phyloP scores from a whole-genome alignment of 2,797 vertebrate genomes.

The Siniperca obscura region DNA sequence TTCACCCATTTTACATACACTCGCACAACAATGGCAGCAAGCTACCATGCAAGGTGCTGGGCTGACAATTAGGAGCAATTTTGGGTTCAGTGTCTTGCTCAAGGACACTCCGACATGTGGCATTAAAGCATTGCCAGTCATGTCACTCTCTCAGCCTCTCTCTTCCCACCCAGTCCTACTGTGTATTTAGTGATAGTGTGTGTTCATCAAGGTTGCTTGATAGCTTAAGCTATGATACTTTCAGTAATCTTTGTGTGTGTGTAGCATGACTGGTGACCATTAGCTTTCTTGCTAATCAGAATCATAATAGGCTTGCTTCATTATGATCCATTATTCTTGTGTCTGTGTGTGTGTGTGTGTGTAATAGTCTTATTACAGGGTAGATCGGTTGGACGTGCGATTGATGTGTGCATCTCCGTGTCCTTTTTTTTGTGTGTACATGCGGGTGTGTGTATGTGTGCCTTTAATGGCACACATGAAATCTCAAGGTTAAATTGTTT shows the following conservation, averaged over 20 bases:
- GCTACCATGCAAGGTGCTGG: neutral
- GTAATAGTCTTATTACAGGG: constrained; percentile 64
- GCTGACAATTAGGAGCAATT: neutral
- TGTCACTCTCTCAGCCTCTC: constrained; percentile 16
- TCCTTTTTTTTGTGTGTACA: constrained; percentile 24
- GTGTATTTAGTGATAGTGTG: constrained; percentile 37
- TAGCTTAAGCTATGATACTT: constrained; percentile 50
- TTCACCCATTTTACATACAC: neutral
- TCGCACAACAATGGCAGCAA: neutral
- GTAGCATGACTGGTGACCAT: constrained; percentile 37
- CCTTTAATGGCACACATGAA: constrained; percentile 39
- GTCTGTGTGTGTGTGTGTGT: constrained; percentile 39
- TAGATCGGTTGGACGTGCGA: constrained; percentile 50
- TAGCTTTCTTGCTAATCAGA: constrained; percentile 38
- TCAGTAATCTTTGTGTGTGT: constrained; percentile 46
- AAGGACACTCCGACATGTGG: constrained; percentile 43
- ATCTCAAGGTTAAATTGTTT: constrained; percentile 71
- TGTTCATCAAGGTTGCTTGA: constrained; percentile 51
- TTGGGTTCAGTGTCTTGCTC: constrained; percentile 13
- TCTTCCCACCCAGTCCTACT: neutral
- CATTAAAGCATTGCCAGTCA: constrained; percentile 26
- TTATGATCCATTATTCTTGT: constrained; percentile 36
- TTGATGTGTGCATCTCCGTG: constrained; percentile 49
- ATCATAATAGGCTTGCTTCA: constrained; percentile 10
- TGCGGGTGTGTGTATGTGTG: constrained; percentile 14